phyloP scores from a whole-genome alignment of 2,113 vertebrate genomes.

The Hystrix brachyura region DNA sequence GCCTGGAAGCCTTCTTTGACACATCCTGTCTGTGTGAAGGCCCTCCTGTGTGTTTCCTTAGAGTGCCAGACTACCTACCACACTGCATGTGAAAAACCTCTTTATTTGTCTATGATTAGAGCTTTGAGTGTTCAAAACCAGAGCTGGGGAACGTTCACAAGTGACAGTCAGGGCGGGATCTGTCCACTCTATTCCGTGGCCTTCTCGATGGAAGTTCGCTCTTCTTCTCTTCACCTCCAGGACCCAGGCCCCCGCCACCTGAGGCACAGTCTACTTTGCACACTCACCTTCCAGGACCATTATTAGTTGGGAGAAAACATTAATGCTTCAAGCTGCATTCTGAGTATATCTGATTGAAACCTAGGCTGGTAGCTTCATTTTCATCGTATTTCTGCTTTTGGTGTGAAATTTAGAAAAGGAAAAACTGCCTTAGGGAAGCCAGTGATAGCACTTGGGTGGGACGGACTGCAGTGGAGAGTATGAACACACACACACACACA shows the following conservation, averaged over 20 bases:
- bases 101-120: neutral
- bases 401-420: neutral
- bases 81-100: neutral
- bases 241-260: neutral
- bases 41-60: neutral
- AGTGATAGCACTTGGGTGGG: neutral
- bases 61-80: neutral
- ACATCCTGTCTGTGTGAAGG: neutral
- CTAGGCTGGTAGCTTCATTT: neutral
- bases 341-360: neutral
- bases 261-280: neutral
- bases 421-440: neutral
- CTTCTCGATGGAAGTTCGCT: neutral
- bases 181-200: neutral
- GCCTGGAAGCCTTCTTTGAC: neutral
- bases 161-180: neutral
- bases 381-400: neutral
- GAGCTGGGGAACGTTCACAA: neutral
- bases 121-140: neutral
- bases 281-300: neutral
- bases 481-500: neutral
- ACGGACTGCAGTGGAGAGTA: fast-evolving
- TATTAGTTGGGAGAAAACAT: neutral
- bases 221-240: neutral
- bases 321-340: neutral